Percentiles rank a stretch among this genome's conserved stretches.
phyloP scores from a whole-genome alignment of 2,113 vertebrate genomes.

The Pelodiscus sinensis region DNA sequence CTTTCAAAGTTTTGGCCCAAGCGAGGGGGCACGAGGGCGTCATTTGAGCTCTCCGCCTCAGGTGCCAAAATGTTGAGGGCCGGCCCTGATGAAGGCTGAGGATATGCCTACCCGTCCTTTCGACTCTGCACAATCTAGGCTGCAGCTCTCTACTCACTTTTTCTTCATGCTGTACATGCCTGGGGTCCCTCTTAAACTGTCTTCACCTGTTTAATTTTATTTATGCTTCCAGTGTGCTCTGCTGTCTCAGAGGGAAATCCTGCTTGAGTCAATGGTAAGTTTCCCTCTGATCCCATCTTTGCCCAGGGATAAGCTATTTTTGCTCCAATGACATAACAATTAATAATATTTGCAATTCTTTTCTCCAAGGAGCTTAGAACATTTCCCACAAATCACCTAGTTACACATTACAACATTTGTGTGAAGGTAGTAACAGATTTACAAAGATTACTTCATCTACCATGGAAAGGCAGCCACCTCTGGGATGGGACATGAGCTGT shows the following conservation, averaged over 20 bases:
- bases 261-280: neutral
- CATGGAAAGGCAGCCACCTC: fast-evolving
- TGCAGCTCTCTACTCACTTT: neutral
- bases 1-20: too few relatives aligned
- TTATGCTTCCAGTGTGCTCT: neutral
- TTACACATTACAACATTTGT: neutral
- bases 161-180: neutral
- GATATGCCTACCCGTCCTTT: neutral
- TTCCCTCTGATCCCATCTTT: neutral
- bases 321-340: neutral
- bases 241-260: fast-evolving
- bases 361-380: neutral
- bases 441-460: neutral
- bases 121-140: too few relatives aligned
- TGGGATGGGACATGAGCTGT: too few relatives aligned
- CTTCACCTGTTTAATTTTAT: neutral
- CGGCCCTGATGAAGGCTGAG: neutral
- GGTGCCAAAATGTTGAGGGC: too few relatives aligned
- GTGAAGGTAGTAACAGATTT: neutral
- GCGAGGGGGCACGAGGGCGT: too few relatives aligned
- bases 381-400: neutral
- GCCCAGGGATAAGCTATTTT: neutral
- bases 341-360: neutral
- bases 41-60: too few relatives aligned
- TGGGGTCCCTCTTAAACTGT: neutral